Conservation (phyloP, 1,140 invertebrate genomes). For the Zaprionus ornatus region DNA sequence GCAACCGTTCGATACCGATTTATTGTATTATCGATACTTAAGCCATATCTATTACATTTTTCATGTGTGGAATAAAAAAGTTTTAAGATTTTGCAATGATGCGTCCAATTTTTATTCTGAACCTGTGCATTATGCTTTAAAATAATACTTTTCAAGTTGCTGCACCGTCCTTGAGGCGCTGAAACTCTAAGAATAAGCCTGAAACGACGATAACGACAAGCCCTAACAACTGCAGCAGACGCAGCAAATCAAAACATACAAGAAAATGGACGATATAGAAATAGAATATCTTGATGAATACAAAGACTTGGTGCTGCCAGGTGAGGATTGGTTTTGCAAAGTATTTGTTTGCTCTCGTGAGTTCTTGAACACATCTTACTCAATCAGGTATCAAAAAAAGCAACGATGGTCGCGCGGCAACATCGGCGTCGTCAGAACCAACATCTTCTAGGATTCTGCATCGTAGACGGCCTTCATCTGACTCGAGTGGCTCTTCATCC, state of each 20-base stretch:
- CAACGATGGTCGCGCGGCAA: slow-evolving; percentile 21
- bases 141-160: background rate
- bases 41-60: slow-evolving; percentile 12
- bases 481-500: slow-evolving; percentile 62
- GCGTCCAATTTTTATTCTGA: background rate
- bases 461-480: slow-evolving; percentile 56
- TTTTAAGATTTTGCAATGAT: slow-evolving; percentile 9
- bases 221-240: background rate
- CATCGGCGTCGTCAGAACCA: slow-evolving; percentile 16
- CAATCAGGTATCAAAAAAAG: slow-evolving; percentile 48
- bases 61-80: slow-evolving; percentile 8
- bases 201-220: background rate
- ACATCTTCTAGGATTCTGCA: slow-evolving; percentile 15
- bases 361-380: background rate
- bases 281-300: slow-evolving; percentile 73
- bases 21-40: slow-evolving; percentile 8
- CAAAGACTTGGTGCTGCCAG: slow-evolving; percentile 70
- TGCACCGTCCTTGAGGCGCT: background rate
- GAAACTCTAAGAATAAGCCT: background rate
- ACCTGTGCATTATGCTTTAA: background rate
- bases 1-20: background rate
- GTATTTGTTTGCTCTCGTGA: background rate
- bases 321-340: slow-evolving; percentile 1
- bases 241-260: slow-evolving; percentile 17
- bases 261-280: slow-evolving; percentile 67